A percentile compares a stretch with the other conserved stretches of the same genome.
These are phyloP conservation scores for Myotis yumanensis DNA, from an alignment of 2,113 vertebrate genomes.

Conservation along the genomic window DNA sequence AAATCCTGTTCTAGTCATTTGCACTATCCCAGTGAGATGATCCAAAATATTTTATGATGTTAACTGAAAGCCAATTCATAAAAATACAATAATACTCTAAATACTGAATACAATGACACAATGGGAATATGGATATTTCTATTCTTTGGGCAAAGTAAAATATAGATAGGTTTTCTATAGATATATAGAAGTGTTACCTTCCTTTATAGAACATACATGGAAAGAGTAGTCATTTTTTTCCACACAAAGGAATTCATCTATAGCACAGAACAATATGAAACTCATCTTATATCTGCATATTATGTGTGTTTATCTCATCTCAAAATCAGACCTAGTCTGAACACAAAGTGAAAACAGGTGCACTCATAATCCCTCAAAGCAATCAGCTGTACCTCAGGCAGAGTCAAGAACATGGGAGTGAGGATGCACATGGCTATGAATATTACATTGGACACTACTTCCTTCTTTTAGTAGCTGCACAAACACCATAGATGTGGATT, in stretches of 20 bases:
- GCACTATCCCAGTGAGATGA: background rate
- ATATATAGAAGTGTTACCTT: background rate
- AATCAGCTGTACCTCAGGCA: background rate
- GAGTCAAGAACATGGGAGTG: background rate
- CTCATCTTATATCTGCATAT: background rate
- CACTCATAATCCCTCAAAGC: background rate
- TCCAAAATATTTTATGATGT: background rate
- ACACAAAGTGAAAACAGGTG: slow-evolving; percentile 9
- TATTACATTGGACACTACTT: background rate
- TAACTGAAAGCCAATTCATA: background rate
- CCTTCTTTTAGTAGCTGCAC: background rate
- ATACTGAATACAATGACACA: background rate
- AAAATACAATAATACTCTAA: background rate
- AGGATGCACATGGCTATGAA: background rate
- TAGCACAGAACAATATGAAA: background rate
- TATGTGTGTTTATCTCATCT: background rate
- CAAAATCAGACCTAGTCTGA: background rate
- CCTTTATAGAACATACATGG: background rate
- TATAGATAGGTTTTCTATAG: background rate
- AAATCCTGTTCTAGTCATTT: background rate
- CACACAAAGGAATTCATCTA: background rate
- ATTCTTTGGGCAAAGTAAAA: background rate
- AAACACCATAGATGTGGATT: background rate
- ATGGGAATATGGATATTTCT: background rate
- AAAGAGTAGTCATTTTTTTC: background rate